Base-by-base conservation (phyloP, 2,113 vertebrate species). In the Hemiprocne comata region DNA sequence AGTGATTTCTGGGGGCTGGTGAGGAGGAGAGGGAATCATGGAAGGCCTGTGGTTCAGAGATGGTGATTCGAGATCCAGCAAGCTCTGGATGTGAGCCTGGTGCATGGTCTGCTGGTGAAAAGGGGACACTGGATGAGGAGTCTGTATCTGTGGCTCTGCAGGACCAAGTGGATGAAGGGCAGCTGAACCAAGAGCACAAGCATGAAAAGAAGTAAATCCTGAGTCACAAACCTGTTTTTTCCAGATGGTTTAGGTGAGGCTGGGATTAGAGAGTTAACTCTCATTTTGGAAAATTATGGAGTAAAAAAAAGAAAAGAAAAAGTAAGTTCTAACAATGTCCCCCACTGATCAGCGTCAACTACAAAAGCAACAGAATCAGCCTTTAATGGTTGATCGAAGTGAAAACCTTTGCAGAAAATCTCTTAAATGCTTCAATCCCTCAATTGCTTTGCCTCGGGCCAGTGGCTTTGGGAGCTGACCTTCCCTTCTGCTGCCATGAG, bases 351-450 rank as follows among this genome's bases (percentile, higher is more conserved):
- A 88, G 75, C 93, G 72, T 69, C 84, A 55, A 82, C 90, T 81
- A 74, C 64, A 65, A 78, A 95, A 78, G 65, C 48, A 33, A 19
- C 24, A 60, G 69, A 93, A 93, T 21, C 64, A 85, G 83, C 67
- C 66, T 81, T 85, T 75, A 89, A 95, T 94, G 89, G 92, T 96
- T 95, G 90, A 10, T 73, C 10, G 1, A 84, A 93, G 86, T 23
- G 31, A 74, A 95, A 92, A 91, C 65, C 89, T 94, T 77, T 36
- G 62, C 62, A 82, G 58, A 82, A 95, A 96, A 92, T 95, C 85
- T 88, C 85, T 95, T 85, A 89, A 95, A 89, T 1, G 20, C 61
- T 81, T 23, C 57, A 86, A 89, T 95, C 87, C 82, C 24, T 75
- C 60, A 64, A 60, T 85, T 0, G 10, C 57, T 85, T 77, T 78